These are phyloP conservation scores for Pandemis cinnamomeana DNA, from an alignment of 2,888 invertebrate genomes.

Conservation along the genomic window DNA sequence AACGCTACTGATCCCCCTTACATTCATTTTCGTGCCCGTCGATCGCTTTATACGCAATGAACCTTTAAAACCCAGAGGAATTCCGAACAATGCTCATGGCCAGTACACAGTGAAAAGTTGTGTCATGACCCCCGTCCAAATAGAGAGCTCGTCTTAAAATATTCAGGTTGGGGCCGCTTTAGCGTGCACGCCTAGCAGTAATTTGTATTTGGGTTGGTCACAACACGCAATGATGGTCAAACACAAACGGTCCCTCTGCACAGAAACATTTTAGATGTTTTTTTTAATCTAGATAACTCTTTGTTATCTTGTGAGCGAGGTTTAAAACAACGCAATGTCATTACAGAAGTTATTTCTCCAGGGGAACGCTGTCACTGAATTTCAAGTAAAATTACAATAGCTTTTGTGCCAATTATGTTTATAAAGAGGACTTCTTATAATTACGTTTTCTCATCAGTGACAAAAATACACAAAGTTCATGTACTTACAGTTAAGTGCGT, in stretches of 20 bases:
- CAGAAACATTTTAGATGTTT: constrained; percentile 38
- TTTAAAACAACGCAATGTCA: constrained; percentile 25
- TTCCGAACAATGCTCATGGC: constrained; percentile 54
- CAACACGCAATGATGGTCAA: constrained; percentile 72
- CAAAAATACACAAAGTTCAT: too few species aligned
- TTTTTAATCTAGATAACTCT: constrained; percentile 22
- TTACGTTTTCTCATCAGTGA: too few species aligned
- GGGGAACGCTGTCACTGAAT: constrained; percentile 3
- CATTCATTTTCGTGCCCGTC: constrained; percentile 48
- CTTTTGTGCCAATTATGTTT: not conserved
- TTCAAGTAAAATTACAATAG: not conserved
- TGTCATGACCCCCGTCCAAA: constrained; percentile 56
- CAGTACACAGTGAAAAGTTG: constrained; percentile 47
- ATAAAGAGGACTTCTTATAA: too few species aligned
- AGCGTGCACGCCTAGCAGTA: constrained; percentile 70
- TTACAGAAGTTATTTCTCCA: constrained; percentile 21
- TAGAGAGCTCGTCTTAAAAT: constrained; percentile 66
- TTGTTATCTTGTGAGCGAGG: constrained; percentile 30
- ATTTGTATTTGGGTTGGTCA: constrained; percentile 70
- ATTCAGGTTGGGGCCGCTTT: constrained; percentile 66
- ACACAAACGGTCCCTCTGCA: constrained; percentile 47
- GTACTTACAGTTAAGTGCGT: too few species aligned
- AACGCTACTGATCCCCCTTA: constrained; percentile 45
- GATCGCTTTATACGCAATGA: constrained; percentile 62
- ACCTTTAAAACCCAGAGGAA: constrained; percentile 58